These are phyloP conservation scores for Lytechinus variegatus DNA, from an alignment of 35 echinoderm and acorn worm genomes.

Conservation along the genomic window DNA sequence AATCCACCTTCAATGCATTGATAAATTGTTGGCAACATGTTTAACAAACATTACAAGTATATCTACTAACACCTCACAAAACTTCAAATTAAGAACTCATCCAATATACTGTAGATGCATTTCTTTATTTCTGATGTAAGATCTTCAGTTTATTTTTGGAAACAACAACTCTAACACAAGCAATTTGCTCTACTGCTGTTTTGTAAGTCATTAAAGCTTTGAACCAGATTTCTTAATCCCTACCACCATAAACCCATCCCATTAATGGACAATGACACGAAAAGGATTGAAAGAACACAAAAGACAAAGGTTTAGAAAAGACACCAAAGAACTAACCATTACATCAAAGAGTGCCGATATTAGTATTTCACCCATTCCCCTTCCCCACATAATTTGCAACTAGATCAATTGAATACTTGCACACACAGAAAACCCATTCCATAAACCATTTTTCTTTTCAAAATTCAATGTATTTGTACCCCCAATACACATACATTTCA, in stretches of 20 bases:
- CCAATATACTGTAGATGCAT: not conserved
- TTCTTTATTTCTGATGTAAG: not conserved
- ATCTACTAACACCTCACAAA: not conserved
- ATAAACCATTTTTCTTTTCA: not conserved
- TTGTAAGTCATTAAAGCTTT: not conserved
- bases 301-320: not conserved
- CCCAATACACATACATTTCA: not conserved
- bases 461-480: not conserved
- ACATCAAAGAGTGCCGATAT: conserved; percentile 18
- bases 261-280: not conserved
- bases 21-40: not conserved
- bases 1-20: not conserved
- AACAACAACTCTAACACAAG: not conserved
- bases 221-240: not conserved
- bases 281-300: not conserved
- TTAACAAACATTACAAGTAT: not conserved
- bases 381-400: not conserved
- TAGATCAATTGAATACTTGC: not conserved
- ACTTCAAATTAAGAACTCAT: not conserved
- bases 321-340: not conserved
- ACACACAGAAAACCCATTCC: not conserved
- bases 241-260: not conserved
- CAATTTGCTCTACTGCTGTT: not conserved
- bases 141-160: not conserved
- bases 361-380: not conserved